These are phyloP conservation scores for Otus sunia DNA, from an alignment of 2,113 vertebrate genomes.

Conservation along the genomic window DNA sequence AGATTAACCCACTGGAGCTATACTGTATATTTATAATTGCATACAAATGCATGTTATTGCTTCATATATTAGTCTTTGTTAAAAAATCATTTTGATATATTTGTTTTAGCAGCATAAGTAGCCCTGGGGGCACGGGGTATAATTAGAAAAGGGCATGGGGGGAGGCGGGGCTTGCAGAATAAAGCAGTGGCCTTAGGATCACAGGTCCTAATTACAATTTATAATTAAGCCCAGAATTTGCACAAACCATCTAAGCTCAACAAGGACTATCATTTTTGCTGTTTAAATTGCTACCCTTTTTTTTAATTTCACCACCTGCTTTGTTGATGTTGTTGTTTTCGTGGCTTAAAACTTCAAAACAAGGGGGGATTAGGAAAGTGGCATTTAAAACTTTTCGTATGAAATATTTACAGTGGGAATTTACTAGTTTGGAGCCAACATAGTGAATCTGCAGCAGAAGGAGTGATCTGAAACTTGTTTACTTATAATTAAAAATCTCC, in stretches of 20 bases:
- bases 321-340: conserved; percentile 57
- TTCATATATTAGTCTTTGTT: conserved; percentile 69
- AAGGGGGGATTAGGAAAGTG: conserved; percentile 40
- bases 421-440: conserved; percentile 38
- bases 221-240: conserved; percentile 72
- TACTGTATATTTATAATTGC: conserved; percentile 40
- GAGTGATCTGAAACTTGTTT: conserved; percentile 26
- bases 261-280: conserved; percentile 49
- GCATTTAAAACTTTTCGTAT: conserved; percentile 53
- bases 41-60: conserved; percentile 66
- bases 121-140: conserved; percentile 68
- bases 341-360: conserved; percentile 52
- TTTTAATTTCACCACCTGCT: conserved; percentile 49
- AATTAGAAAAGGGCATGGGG: conserved; percentile 77
- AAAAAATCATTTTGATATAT: conserved; percentile 79
- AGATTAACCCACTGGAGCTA: conserved; percentile 52
- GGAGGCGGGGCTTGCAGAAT: conserved; percentile 65
- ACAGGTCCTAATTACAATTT: conserved; percentile 75
- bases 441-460: conserved; percentile 20
- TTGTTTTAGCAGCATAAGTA: conserved; percentile 79
- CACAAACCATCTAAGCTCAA: conserved; percentile 53
- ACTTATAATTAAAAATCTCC: conserved; percentile 40
- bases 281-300: conserved; percentile 25
- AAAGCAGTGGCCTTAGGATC: conserved; percentile 73
- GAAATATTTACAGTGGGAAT: conserved; percentile 48